Evolutionary conservation across 2,797 vertebrate species (phyloP).

Genomic region (Microctenopoma stevenorrisi): DNA sequence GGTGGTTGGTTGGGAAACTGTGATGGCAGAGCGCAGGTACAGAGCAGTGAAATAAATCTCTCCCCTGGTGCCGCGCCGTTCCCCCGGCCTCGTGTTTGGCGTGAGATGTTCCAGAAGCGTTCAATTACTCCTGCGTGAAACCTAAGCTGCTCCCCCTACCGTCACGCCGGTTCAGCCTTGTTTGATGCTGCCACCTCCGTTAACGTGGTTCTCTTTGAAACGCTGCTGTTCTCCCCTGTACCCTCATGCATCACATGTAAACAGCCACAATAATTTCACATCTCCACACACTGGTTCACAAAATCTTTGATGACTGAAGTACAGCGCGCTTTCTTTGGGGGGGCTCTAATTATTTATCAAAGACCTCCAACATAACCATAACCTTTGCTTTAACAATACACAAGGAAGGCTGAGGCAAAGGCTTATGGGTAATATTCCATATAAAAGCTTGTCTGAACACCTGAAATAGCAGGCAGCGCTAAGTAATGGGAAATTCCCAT

Average conservation of each 20-base stretch:
- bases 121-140: slow-evolving; percentile 75
- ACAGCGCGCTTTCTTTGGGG: slow-evolving; percentile 39
- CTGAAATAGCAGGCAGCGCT: slow-evolving; percentile 57
- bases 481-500: slow-evolving; percentile 68
- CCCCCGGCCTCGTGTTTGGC: slow-evolving; percentile 64
- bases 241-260: slow-evolving; percentile 58
- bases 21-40: slow-evolving; percentile 59
- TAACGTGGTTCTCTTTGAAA: slow-evolving; percentile 58
- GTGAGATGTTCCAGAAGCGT: slow-evolving; percentile 79
- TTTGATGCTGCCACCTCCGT: slow-evolving; percentile 65
- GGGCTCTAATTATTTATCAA: slow-evolving; percentile 67
- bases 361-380: slow-evolving; percentile 55
- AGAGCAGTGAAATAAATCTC: slow-evolving; percentile 67
- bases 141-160: slow-evolving; percentile 50
- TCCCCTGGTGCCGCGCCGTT: slow-evolving; percentile 29
- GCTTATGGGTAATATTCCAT: slow-evolving; percentile 49
- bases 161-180: slow-evolving; percentile 21
- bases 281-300: slow-evolving; percentile 35
- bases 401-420: slow-evolving; percentile 35
- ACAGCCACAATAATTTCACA: slow-evolving; percentile 41
- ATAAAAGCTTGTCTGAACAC: slow-evolving; percentile 64
- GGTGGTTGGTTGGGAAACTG: slow-evolving; percentile 41
- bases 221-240: slow-evolving; percentile 25
- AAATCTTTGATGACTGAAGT: slow-evolving; percentile 60
- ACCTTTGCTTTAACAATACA: slow-evolving; percentile 43